These are phyloP conservation scores for Drosophila leontia DNA, from an alignment of 1,140 invertebrate species.

Conservation along the genomic window DNA sequence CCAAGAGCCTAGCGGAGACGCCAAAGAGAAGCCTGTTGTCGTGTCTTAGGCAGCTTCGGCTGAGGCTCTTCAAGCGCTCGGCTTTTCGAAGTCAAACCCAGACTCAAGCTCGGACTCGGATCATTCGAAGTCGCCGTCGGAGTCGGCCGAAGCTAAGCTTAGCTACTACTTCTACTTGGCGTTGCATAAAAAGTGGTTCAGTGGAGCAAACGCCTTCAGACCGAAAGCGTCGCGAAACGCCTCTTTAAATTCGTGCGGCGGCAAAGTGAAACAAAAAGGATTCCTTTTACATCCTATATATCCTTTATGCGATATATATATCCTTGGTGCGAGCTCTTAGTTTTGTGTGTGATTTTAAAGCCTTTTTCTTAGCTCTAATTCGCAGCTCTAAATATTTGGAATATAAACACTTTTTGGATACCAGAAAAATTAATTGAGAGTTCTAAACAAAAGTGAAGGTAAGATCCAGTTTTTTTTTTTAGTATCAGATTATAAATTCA, in stretches of 20 bases:
- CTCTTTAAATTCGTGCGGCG: slow-evolving; percentile 42
- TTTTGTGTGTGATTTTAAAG: slow-evolving; percentile 2
- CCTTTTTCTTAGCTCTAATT: background rate
- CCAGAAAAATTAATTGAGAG: slow-evolving; percentile 13
- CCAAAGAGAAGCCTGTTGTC: slow-evolving; percentile 32
- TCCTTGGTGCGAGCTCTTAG: slow-evolving; percentile 3
- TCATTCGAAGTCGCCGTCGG: slow-evolving; percentile 17
- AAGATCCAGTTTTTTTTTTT: slow-evolving; percentile 33
- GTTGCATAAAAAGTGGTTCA: slow-evolving; percentile 83
- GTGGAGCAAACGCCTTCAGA: slow-evolving; percentile 83
- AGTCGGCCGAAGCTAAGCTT: slow-evolving; percentile 23
- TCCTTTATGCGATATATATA: slow-evolving; percentile 11
- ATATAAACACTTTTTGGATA: slow-evolving; percentile 33
- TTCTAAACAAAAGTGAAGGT: slow-evolving; percentile 43
- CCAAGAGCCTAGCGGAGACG: slow-evolving; percentile 1
- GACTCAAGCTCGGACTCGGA: slow-evolving; percentile 14
- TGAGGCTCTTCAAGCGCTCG: slow-evolving; percentile 15
- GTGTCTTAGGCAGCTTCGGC: slow-evolving; percentile 17
- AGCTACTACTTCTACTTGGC: slow-evolving; percentile 66
- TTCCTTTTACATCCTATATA: slow-evolving; percentile 1
- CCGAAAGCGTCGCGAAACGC: slow-evolving; percentile 61
- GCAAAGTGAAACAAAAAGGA: slow-evolving; percentile 55
- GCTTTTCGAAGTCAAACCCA: slow-evolving; percentile 13
- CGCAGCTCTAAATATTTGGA: slow-evolving; percentile 28
- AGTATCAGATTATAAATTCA: slow-evolving; percentile 19